These are phyloP conservation scores for Muscicapa comitata DNA, from an alignment of 2,797 vertebrate genomes.

Conservation along the genomic window DNA sequence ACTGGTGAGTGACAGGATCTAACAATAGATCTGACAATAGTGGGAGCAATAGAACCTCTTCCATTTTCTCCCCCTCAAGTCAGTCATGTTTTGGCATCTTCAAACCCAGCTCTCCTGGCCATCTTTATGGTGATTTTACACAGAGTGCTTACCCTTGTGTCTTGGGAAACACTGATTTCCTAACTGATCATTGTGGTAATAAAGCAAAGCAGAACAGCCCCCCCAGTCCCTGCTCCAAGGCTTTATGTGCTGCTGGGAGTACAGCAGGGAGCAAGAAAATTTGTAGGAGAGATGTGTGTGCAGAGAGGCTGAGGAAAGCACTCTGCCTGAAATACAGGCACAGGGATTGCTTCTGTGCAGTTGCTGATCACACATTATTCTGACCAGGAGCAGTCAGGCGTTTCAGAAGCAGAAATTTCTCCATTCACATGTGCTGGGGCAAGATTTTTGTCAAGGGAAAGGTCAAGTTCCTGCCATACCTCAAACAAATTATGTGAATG, in stretches of 20 bases:
- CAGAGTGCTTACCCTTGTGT: accelerated
- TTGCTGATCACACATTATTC: background rate
- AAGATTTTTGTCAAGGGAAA: background rate
- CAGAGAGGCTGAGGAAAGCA: background rate
- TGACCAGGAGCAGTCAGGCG: background rate
- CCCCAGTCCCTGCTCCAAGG: accelerated
- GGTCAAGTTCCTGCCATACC: background rate
- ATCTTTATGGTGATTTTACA: background rate
- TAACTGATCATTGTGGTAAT: background rate
- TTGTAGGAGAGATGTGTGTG: background rate
- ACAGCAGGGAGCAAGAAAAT: background rate
- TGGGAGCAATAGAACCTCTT: background rate
- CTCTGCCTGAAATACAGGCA: background rate
- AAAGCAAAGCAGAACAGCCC: background rate
- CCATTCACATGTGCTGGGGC: accelerated
- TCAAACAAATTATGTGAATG: background rate
- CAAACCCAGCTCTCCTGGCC: background rate
- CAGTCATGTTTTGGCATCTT: background rate
- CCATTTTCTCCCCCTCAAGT: background rate
- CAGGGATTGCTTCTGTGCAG: background rate
- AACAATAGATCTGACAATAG: background rate
- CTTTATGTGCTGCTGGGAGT: background rate
- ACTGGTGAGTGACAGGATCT: accelerated
- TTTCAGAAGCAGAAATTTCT: background rate
- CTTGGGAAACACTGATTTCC: background rate